A percentile compares a stretch with the other conserved stretches of the same genome.
phyloP scores from a whole-genome alignment of 1,140 invertebrate species.

The Saccostrea cuccullata region DNA sequence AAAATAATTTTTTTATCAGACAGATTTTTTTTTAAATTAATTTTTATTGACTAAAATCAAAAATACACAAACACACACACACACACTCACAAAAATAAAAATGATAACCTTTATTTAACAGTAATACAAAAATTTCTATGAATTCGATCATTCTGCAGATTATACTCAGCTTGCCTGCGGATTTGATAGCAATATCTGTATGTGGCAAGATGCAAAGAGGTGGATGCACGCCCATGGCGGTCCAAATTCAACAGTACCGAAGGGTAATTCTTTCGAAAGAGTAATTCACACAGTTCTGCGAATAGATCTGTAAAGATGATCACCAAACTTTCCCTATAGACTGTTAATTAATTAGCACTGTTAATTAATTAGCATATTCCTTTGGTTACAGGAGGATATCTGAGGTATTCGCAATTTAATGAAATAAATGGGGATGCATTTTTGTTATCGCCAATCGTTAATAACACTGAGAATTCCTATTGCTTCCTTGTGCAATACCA shows the following conservation, averaged over 20 bases:
- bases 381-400: neutral
- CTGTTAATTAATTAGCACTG: neutral
- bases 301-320: too few relatives aligned
- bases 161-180: neutral
- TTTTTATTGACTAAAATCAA: too few relatives aligned
- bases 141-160: neutral
- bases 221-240: neutral
- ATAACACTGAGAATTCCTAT: neutral
- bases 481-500: neutral
- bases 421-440: neutral
- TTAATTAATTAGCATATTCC: neutral
- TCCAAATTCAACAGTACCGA: neutral
- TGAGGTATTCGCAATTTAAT: neutral
- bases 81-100: too few relatives aligned
- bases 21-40: too few relatives aligned
- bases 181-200: neutral
- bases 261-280: neutral
- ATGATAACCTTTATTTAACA: too few relatives aligned
- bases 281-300: neutral
- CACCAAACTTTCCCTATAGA: too few relatives aligned
- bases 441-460: neutral
- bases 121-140: neutral
- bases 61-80: too few relatives aligned
- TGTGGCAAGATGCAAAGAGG: neutral
- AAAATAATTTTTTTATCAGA: too few relatives aligned